These are phyloP conservation scores for Calliphora vicina DNA, from an alignment of 1,140 invertebrate genomes.

Conservation along the genomic window DNA sequence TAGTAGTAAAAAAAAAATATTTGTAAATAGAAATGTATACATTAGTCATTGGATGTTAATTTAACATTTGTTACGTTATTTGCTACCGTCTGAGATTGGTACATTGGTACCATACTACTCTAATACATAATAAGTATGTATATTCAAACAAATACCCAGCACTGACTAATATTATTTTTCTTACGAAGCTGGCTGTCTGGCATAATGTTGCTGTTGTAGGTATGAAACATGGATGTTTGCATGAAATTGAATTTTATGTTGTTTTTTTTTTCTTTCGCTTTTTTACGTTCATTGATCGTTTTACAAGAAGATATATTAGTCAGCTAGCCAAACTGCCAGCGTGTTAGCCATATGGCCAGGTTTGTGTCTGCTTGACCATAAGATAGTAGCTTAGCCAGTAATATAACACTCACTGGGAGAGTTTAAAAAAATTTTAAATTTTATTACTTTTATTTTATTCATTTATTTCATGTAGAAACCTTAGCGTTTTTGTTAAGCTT, in stretches of 20 bases:
- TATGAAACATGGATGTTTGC: background rate
- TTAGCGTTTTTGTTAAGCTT: background rate
- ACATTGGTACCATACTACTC: no score
- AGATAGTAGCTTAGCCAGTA: background rate
- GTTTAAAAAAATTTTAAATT: no score
- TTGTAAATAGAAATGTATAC: background rate
- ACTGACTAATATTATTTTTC: background rate
- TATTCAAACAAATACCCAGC: background rate
- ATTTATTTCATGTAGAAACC: background rate
- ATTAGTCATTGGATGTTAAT: background rate
- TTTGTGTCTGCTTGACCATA: background rate
- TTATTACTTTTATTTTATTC: background rate
- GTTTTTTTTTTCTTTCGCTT: background rate
- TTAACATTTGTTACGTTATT: background rate
- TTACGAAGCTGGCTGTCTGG: background rate
- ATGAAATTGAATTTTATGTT: slow-evolving; percentile 1
- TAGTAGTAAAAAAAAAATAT: no score
- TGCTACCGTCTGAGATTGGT: background rate
- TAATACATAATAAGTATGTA: no score
- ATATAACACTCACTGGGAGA: background rate
- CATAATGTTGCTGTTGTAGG: background rate
- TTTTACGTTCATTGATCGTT: slow-evolving; percentile 1
- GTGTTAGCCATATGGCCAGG: background rate
- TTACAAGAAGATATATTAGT: slow-evolving; percentile 1
- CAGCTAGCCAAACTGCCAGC: background rate